Percentiles rank a stretch among this genome's conserved stretches.
Evolutionary conservation across 2,113 vertebrate species (phyloP).

Genomic region (Lasiurus cinereus): DNA sequence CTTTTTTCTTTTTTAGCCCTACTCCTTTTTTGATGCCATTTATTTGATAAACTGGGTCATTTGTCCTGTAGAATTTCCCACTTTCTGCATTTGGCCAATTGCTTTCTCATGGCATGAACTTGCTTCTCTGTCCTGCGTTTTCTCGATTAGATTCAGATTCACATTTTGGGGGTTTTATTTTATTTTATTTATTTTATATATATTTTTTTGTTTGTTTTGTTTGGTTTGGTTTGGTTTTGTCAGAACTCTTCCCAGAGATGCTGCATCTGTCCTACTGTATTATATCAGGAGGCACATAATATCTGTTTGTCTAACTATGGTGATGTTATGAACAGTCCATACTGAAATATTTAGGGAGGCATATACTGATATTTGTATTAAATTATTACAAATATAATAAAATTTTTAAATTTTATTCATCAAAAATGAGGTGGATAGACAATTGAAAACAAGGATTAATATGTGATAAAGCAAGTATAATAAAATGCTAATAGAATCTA

Average conservation of each 20-base stretch:
- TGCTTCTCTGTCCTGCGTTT: background rate
- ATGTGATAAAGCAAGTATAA: background rate
- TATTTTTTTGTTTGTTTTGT: too few relatives aligned
- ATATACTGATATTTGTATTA: background rate
- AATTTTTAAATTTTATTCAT: too few relatives aligned
- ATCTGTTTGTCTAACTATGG: background rate
- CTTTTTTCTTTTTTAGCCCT: background rate
- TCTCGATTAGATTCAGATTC: background rate
- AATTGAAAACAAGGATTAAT: background rate
- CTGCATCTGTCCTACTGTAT: background rate
- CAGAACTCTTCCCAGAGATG: background rate
- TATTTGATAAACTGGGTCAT: background rate
- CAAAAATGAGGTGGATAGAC: background rate
- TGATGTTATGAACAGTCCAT: background rate
- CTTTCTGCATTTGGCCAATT: background rate
- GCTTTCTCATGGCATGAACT: background rate
- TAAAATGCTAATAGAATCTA: conserved; percentile 32
- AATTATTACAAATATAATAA: too few relatives aligned
- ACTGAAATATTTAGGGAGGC: conserved; percentile 27
- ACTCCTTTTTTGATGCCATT: background rate
- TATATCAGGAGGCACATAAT: background rate
- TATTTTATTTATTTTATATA: too few relatives aligned
- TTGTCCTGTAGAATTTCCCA: background rate
- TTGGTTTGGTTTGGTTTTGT: background rate
- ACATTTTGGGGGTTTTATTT: background rate